Percentiles rank a stretch among this genome's conserved stretches.
Conservation (phyloP, 2,797 vertebrate species). For the Phalanger gymnotis region DNA sequence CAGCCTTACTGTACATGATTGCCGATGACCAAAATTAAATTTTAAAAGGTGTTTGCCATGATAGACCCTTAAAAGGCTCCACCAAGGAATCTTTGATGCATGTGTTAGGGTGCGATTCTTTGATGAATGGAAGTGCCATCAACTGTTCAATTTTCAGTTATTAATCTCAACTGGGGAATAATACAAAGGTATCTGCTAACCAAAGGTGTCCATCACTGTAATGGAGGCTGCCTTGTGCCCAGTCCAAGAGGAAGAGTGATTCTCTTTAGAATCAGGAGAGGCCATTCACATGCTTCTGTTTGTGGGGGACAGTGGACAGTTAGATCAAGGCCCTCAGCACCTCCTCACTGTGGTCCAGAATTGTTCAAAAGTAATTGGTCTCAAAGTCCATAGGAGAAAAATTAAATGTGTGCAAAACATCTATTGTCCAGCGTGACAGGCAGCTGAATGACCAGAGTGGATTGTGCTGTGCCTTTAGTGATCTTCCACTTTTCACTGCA, state of each 20-base stretch:
- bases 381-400: neutral
- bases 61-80: neutral
- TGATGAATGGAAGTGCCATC: neutral
- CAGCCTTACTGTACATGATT: neutral
- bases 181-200: neutral
- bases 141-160: neutral
- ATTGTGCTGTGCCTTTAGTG: rapidly evolving
- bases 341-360: neutral
- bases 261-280: neutral
- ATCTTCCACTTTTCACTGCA: too few species aligned
- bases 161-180: neutral
- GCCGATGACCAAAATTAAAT: neutral
- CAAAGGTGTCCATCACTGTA: neutral
- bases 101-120: neutral
- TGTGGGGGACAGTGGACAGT: neutral
- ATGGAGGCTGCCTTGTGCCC: neutral
- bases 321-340: too few species aligned
- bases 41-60: neutral
- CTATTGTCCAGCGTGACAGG: neutral
- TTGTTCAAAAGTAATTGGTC: neutral
- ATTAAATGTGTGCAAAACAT: neutral
- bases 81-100: neutral
- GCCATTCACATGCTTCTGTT: neutral
- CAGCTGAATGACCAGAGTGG: neutral
- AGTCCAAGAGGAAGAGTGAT: neutral